Evolutionary conservation across 2,797 vertebrate species (phyloP).

Genomic region (Chaetophractus vellerosus): DNA sequence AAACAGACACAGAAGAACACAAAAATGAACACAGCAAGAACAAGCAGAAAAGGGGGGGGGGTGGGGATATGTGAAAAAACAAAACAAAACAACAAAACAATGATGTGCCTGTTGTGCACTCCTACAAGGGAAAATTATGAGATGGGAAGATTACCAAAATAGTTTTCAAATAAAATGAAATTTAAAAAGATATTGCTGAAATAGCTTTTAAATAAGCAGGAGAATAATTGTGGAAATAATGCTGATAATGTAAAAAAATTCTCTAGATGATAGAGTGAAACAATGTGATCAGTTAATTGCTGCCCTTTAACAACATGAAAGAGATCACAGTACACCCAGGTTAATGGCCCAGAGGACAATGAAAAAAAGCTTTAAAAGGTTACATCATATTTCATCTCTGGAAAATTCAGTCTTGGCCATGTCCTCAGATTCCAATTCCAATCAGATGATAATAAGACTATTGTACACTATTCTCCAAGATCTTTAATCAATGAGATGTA

Average conservation of each 20-base stretch:
- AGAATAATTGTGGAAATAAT: constrained; percentile 21
- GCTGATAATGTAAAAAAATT: background rate
- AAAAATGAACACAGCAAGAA: too few relatives aligned
- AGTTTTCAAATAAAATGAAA: background rate
- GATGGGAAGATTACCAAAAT: background rate
- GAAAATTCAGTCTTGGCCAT: background rate
- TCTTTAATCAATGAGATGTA: background rate
- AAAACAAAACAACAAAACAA: too few relatives aligned
- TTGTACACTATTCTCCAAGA: background rate
- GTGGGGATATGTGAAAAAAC: too few relatives aligned
- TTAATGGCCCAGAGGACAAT: background rate
- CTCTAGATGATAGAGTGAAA: background rate
- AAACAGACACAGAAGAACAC: too few relatives aligned
- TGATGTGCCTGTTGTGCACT: background rate
- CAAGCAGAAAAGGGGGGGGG: too few relatives aligned
- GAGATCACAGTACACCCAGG: background rate
- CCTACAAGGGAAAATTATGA: constrained; percentile 30
- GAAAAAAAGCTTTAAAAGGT: background rate
- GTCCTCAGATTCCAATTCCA: background rate
- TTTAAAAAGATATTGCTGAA: background rate
- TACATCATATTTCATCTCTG: background rate
- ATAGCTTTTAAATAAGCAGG: constrained; percentile 3
- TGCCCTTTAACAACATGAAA: background rate
- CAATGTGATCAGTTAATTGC: background rate
- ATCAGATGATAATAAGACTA: background rate